phyloP scores from a whole-genome alignment of 2,888 invertebrate genomes.

The Drosophila mimetica region DNA sequence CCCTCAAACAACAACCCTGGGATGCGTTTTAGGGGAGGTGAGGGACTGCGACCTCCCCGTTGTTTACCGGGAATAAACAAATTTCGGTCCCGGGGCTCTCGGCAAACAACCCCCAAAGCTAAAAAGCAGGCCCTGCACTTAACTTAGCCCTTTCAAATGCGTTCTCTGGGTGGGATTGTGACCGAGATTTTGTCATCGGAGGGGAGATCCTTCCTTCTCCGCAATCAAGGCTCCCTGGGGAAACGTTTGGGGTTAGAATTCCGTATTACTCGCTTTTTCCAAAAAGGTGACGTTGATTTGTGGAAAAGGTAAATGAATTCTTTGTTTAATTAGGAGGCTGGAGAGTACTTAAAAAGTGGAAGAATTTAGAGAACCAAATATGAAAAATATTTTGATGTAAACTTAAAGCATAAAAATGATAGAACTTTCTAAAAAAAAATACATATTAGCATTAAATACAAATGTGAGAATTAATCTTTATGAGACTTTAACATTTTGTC shows the following conservation, averaged over 20 bases:
- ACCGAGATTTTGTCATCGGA: conserved; percentile 40
- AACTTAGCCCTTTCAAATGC: conserved; percentile 55
- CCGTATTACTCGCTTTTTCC: not conserved
- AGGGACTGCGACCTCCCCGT: conserved; percentile 28
- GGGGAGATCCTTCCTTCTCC: conserved; percentile 5
- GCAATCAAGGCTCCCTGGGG: conserved; percentile 26
- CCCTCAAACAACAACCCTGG: conserved; percentile 56
- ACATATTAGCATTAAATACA: no score
- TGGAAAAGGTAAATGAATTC: conserved; percentile 26
- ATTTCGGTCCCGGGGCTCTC: conserved; percentile 45
- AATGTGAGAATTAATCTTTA: no score
- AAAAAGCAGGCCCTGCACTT: conserved; percentile 56
- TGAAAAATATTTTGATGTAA: not conserved
- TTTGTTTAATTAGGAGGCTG: conserved; percentile 23
- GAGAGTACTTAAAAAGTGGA: not conserved
- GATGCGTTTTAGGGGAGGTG: conserved; percentile 4
- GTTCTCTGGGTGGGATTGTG: conserved; percentile 28
- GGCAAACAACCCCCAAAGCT: conserved; percentile 60
- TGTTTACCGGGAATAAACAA: conserved; percentile 71
- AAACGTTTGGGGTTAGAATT: conserved; percentile 30
- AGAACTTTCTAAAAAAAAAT: no score
- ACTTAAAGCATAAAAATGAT: not conserved
- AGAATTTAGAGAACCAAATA: no score
- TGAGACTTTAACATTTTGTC: no score
- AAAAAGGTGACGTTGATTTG: conserved; percentile 18